phyloP scores from a whole-genome alignment of 1,140 invertebrate genomes.

The Maniola jurtina region DNA sequence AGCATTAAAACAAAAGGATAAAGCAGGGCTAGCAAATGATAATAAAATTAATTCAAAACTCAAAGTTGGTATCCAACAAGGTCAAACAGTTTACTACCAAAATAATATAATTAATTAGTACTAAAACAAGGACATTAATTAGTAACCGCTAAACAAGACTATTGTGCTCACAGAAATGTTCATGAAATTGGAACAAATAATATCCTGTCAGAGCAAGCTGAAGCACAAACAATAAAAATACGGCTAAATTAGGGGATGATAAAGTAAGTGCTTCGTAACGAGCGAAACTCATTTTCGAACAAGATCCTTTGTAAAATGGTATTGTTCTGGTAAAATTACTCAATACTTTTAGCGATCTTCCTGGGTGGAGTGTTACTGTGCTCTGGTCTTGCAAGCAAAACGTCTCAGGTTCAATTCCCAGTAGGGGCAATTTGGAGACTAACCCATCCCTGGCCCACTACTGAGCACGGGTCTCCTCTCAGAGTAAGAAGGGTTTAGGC shows the following conservation, averaged over 20 bases:
- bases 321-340: neutral
- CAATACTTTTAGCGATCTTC: neutral
- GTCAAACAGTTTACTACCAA: neutral
- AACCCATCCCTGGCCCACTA: too few relatives aligned
- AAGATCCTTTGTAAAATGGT: neutral
- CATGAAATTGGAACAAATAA: slow-evolving; percentile 12
- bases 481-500: too few relatives aligned
- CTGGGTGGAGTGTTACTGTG: too few relatives aligned
- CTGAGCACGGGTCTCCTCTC: too few relatives aligned
- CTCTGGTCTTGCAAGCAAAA: too few relatives aligned
- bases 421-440: too few relatives aligned
- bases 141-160: neutral
- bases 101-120: neutral
- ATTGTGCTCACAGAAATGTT: neutral
- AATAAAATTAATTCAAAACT: too few relatives aligned
- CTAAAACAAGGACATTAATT: neutral
- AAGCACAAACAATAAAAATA: slow-evolving; percentile 22
- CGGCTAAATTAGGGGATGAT: slow-evolving; percentile 13
- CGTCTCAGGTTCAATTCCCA: too few relatives aligned
- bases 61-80: too few relatives aligned
- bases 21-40: too few relatives aligned
- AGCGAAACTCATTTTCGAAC: slow-evolving; percentile 45
- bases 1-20: too few relatives aligned
- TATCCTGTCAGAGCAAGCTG: slow-evolving; percentile 2
- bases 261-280: slow-evolving; percentile 31